Base-by-base conservation (phyloP, 2,113 vertebrate species). In the Maccullochella peelii region DNA sequence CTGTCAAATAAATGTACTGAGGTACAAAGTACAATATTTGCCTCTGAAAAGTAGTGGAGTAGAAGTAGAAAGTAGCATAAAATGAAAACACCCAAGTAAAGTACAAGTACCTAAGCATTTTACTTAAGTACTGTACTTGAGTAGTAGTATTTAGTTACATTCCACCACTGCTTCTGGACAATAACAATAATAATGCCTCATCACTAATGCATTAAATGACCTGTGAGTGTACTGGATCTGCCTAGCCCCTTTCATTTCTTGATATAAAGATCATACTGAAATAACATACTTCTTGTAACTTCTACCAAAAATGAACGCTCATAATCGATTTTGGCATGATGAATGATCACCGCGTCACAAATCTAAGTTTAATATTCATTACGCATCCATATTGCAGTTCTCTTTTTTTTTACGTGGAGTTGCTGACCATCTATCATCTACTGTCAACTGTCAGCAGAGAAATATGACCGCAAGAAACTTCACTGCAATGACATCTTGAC, bases 391-490 rank as follows among this genome's bases (percentile, higher is more conserved):
- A 40, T 57, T 62, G 49, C 62, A n/a, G n/a, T n/a, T n/a, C n/a
- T n/a, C n/a, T 33, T 33, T 33, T 33, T 33, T 33, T 80, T 59
- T 78, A 57, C 77, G 66, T 80, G 61, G 57, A 49, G 38, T n/a
- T 47, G 25, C 59, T 81, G 73, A 90, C 65, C 57, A 88, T 88
- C 79, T 58, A 88, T 91, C 87, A 90, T 83, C 52, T 12, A 16
- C 68, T 74, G 71, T 87, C 89, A 83, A 75, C 72, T 84, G 78
- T 86, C 83, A 82, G 76, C 62, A 30, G 38, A 44, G 52, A 85
- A 86, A 86, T 76, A 82, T 77, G 52, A 80, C 59, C 2, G 12
- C 59, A 70, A 77, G 63, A 61, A 58, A 74, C 63, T 50, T 86
- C 75, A 68, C 74, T 54, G 69, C 58, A 74, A 25, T 70, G 71